Conservation (phyloP, 2,888 invertebrate species). For the Nymphalis c-album region DNA sequence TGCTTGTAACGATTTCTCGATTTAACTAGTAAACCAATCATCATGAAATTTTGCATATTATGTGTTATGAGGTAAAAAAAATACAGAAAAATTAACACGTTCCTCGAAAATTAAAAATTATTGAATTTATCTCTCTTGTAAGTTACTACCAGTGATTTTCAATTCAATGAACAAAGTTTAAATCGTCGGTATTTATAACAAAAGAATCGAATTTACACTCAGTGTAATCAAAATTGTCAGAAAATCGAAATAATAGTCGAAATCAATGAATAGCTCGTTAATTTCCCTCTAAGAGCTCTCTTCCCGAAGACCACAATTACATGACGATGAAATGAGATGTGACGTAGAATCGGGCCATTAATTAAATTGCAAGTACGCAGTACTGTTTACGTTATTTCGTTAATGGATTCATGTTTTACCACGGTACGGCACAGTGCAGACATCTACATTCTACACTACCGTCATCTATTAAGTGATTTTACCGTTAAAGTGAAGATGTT, state of each 20-base stretch:
- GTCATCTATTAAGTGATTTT: too few relatives aligned
- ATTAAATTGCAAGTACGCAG: constrained; percentile 26
- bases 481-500: too few relatives aligned
- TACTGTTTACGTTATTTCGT: constrained; percentile 9
- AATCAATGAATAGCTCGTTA: constrained; percentile 28
- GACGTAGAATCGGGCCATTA: constrained; percentile 25
- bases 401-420: constrained; percentile 7
- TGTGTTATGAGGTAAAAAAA: too few relatives aligned
- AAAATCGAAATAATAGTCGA: constrained; percentile 26
- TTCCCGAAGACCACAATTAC: constrained; percentile 50
- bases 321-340: constrained; percentile 39
- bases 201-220: constrained; percentile 5
- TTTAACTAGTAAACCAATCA: too few relatives aligned
- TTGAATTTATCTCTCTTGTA: too few relatives aligned
- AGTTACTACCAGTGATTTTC: too few relatives aligned
- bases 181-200: neutral
- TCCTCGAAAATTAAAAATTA: too few relatives aligned
- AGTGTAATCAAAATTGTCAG: constrained; percentile 16
- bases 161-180: neutral
- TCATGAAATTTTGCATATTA: too few relatives aligned
- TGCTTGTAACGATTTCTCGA: too few relatives aligned
- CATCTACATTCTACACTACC: too few relatives aligned
- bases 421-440: too few relatives aligned
- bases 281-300: constrained; percentile 54
- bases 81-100: too few relatives aligned